Evolutionary conservation across 2,797 vertebrate genomes (phyloP).

Genomic region (Pipistrellus kuhlii): DNA sequence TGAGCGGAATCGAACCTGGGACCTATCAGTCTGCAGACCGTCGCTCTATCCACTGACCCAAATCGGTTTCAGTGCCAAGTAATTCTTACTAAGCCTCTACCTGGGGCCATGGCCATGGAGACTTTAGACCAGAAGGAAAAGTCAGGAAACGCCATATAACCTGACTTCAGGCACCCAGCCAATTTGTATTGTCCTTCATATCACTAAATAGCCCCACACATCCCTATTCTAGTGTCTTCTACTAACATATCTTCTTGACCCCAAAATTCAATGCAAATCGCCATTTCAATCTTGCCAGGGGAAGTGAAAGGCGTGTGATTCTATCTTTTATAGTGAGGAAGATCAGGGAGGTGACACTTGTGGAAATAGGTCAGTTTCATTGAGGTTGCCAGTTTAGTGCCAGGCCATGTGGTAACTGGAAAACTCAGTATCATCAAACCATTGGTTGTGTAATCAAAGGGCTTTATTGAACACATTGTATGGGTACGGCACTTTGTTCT

Average conservation of each 20-base stretch:
- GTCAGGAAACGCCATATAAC: not conserved
- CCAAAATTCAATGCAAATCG: not conserved
- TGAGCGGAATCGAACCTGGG: too few species aligned
- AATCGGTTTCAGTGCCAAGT: not conserved
- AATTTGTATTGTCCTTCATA: not conserved
- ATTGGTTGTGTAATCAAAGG: conserved; percentile 38
- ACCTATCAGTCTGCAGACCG: too few species aligned
- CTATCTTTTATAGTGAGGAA: not conserved
- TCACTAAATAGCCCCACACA: not conserved
- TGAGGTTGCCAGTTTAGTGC: conserved; percentile 9
- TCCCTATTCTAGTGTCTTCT: not conserved
- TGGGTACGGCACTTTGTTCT: not conserved
- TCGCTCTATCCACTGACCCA: too few species aligned
- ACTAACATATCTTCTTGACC: not conserved
- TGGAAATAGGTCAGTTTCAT: conserved; percentile 35
- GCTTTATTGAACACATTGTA: conserved; percentile 63
- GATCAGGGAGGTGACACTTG: not conserved
- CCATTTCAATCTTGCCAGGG: not conserved
- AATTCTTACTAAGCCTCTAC: not conserved
- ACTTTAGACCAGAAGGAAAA: not conserved
- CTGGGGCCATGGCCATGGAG: rapidly evolving
- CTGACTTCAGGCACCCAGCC: not conserved
- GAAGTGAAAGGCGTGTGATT: not conserved
- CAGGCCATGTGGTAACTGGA: not conserved
- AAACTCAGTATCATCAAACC: conserved; percentile 21